Conservation (phyloP, 2,888 invertebrate species). For the Eustalomyia histrio region DNA sequence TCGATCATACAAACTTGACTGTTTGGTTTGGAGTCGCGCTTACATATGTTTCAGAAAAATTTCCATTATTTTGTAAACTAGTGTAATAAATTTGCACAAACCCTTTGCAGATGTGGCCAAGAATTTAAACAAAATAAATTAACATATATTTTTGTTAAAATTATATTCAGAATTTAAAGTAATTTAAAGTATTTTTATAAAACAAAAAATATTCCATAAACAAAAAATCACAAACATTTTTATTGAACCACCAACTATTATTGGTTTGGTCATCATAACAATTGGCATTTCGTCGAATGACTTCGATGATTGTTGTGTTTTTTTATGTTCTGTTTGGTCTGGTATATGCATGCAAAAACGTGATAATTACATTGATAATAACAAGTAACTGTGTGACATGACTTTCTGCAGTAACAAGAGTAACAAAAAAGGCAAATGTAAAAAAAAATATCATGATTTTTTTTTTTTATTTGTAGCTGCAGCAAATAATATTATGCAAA, state of each 20-base stretch:
- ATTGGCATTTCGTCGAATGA: background rate
- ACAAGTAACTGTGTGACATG: slow-evolving; percentile 30
- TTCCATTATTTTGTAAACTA: too few relatives aligned
- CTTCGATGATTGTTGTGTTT: slow-evolving; percentile 22
- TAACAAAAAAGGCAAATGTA: background rate
- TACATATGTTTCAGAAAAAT: too few relatives aligned
- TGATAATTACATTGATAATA: slow-evolving; percentile 59
- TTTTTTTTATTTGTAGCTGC: slow-evolving; percentile 24
- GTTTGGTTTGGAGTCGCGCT: too few relatives aligned
- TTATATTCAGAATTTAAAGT: slow-evolving; percentile 52
- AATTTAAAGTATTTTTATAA: slow-evolving; percentile 24
- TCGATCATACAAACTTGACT: too few relatives aligned
- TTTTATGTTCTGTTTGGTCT: slow-evolving; percentile 1
- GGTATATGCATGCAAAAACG: slow-evolving; percentile 31
- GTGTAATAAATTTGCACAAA: background rate
- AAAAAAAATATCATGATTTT: background rate
- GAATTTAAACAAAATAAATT: background rate
- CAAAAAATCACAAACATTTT: background rate
- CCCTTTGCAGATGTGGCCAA: background rate
- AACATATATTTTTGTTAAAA: slow-evolving; percentile 20
- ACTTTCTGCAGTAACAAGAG: background rate
- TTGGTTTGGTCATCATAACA: background rate
- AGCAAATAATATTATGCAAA: slow-evolving; percentile 28
- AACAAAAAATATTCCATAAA: background rate
- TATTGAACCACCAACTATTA: background rate